Base-by-base conservation (phyloP, 2,888 invertebrate genomes). In the Spilarctia lutea region DNA sequence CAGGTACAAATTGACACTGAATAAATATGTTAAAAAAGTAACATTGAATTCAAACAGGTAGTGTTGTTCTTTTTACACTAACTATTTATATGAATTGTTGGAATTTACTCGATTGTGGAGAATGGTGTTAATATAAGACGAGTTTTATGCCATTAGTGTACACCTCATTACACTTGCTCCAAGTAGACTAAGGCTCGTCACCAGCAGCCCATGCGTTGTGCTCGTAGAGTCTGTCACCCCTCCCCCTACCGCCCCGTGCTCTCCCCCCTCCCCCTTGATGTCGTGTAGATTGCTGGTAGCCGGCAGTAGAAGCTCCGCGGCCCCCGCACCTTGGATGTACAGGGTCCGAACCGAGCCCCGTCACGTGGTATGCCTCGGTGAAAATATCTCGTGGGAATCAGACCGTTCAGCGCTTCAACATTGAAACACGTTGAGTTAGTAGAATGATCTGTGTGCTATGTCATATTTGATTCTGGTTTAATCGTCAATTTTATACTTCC, bases 311-410 rank as follows among this genome's bases (percentile, higher is more conserved):
- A 70, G 73, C 77, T 70, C 81, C 79, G 82, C 83, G 78, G 79
- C 78, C 81, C 84, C 90, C 90, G 91, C 90, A 87, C 90, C 91
- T 89, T 90, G 75, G 13, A 30, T 65, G 73, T 35, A 45, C 42
- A 2, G 69, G 52, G 69, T 33, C 20, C 33, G 52, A 13, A 27
- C 35, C 39, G 33, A 27, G 68, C 42, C 65, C 68, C 73, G 68
- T 35, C 73, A 48, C 27, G 33, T 56, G 39, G 65, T 65, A 65
- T 45, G n/a, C 45, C 71, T 65, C 65, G 35, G 56, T 69, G 48
- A 60, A n/a, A 70, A 42, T 30, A 70, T 60, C 30, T 42, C 7
- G 35, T 33, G 39, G 18, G 6, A 24, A 52, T 1, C 48, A 33
- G 27, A 39, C 16, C 16, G n/a, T 45, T 45, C 13, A n/a, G 20